Base-by-base conservation (phyloP, 2,113 vertebrate species). In the Tiliqua scincoides region DNA sequence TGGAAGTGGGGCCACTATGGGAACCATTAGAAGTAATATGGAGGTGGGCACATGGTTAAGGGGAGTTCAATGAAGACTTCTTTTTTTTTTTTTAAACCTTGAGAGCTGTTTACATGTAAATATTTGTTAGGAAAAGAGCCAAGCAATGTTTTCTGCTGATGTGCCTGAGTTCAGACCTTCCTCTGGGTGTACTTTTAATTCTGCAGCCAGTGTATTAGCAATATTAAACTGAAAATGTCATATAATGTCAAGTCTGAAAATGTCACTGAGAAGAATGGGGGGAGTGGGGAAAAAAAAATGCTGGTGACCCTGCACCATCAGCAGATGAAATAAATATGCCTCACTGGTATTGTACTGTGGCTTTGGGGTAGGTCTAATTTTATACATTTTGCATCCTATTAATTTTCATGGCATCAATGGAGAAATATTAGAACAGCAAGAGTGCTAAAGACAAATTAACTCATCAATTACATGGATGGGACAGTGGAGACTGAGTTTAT, bases 151-250 rank as follows among this genome's bases (percentile, higher is more conserved):
- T 86, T 83, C 68, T 90, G 83, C 82, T 95, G 82, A 90, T 94
- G 75, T 90, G 70, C 90, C 94, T 96, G 95, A 96, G 95, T 95
- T 86, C 85, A 90, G 83, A 91, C 84, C 93, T 97, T 97, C 94
- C 94, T 97, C 92, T 87, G 96, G 88, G 90, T 96, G 89, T 94
- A 92, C 95, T 97, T 98, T 97, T 97, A 97, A 97, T 97, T 97
- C 96, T 95, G 90, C 89, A 94, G 93, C 92, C 89, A 94, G 95
- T 95, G 88, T 97, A 96, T 97, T 97, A 97, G 91, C 94, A 97
- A 96, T 97, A 97, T 96, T 96, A 98, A 97, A 97, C 93, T 92
- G 95, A 96, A 98, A 98, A 98, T 97, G 96, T 98, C 97, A 97
- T 94, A 97, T 96, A 98, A 98, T 97, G 96, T 96, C 95, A 98